phyloP scores from a whole-genome alignment of 2,113 vertebrate species.

The Pristiophorus japonicus region DNA sequence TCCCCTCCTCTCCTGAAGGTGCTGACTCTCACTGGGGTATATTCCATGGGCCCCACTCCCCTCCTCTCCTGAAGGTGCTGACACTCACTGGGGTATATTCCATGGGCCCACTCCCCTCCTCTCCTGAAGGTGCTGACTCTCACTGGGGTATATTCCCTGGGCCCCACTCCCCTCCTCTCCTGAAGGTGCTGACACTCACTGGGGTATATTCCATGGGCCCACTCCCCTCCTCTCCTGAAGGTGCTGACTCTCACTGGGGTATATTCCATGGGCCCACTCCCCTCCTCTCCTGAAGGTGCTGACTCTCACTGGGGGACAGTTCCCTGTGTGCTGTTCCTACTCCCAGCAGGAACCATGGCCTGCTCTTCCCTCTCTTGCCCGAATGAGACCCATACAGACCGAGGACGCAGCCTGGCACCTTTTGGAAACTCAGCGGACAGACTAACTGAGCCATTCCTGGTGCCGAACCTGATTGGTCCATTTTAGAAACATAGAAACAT shows the following conservation, averaged over 20 bases:
- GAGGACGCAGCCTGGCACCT: background rate
- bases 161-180: too few relatives aligned
- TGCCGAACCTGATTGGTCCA: background rate
- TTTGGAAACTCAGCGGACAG: background rate
- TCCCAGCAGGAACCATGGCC: background rate
- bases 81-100: background rate
- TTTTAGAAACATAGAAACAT: too few relatives aligned
- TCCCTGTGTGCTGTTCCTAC: background rate
- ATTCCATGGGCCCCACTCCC: too few relatives aligned
- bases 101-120: background rate
- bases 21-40: too few relatives aligned
- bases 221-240: background rate
- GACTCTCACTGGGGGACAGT: background rate
- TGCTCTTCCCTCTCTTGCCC: background rate
- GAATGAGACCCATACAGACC: background rate
- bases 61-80: background rate
- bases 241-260: background rate
- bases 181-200: background rate
- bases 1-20: too few relatives aligned
- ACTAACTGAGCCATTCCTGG: background rate
- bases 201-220: background rate
- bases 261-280: background rate
- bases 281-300: background rate
- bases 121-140: background rate
- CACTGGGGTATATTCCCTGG: background rate